Base-by-base conservation (phyloP, 2,888 invertebrate species). In the Napeogenes sylphis region DNA sequence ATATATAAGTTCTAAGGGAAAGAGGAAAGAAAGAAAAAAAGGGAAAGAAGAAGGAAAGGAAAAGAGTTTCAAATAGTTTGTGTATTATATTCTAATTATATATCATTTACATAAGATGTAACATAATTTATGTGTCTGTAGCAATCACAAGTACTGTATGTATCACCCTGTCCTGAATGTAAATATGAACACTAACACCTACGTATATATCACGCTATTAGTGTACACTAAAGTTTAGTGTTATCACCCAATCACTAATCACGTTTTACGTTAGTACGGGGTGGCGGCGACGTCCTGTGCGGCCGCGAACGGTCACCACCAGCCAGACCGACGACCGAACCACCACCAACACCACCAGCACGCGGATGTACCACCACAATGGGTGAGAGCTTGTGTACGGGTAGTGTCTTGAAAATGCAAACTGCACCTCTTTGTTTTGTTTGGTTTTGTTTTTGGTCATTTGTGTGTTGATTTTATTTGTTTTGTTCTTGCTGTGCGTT, bases 281-380 rank as follows among this genome's bases (percentile, higher is more conserved):
- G 90, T 90, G 82, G 90, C 90, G 83, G 90, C 90, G 80, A 90
- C 90, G 70, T 90, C 89, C 77, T 90, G 90, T 78, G 85, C 89
- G 65, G 88, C 88, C 59, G 77, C 85, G 70, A 87, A 88, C 83
- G 88, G 88, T 59, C 90, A 90, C 82, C 90, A 89, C 77, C 87
- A 86, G 78, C 81, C 83, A 38, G 87, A 87, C 80, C 72, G 88
- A 56, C 78, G 88, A 59, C 87, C 86, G 68, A 84, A 83, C 64
- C 84, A 83, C 68, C 85, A 80, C 63, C 87, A 86, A 56, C 89
- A 88, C 72, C 77, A 78, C 63, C 90, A 87, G 77, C 90, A 88
- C 85, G 90, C 90, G 54, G 90, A 90, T 74, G 89, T 90, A 62
- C 90, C 90, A 61, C 89, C 89, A 70, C 87, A 87, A 84, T 87